Conservation (phyloP, 2,797 vertebrate genomes). For the Acrossocheilus fasciatus region DNA sequence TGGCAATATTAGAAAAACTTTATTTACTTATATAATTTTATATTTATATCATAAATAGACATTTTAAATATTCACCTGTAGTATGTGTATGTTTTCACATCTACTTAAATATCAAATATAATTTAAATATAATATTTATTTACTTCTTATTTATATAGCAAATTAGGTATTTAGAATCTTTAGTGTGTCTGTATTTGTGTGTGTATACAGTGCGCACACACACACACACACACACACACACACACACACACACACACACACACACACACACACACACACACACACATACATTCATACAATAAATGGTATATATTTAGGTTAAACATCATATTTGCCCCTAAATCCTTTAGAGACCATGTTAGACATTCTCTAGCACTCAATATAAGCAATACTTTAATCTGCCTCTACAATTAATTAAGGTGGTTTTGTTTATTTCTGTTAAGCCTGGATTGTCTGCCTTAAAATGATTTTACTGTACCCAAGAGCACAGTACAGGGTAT, state of each 20-base stretch:
- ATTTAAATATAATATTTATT: background rate
- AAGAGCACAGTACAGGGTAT: conserved; percentile 43
- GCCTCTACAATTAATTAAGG: conserved; percentile 40
- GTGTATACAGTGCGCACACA: background rate
- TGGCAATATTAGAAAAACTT: background rate
- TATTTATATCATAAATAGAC: background rate
- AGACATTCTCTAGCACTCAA: conserved; percentile 17
- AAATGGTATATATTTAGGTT: background rate
- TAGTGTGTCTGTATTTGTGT: background rate
- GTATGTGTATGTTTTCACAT: background rate
- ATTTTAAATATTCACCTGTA: background rate
- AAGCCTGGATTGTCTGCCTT: conserved; percentile 42
- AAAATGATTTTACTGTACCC: conserved; percentile 41
- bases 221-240: background rate
- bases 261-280: background rate
- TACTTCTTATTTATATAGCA: background rate
- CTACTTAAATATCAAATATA: background rate
- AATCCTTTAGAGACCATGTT: conserved; percentile 18
- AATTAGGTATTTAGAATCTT: background rate
- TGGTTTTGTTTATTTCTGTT: conserved; percentile 47
- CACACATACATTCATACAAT: background rate
- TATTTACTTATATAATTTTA: background rate
- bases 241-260: background rate
- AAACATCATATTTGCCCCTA: background rate
- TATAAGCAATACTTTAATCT: conserved; percentile 32